Base-by-base conservation (phyloP, 2,113 vertebrate genomes). In the Mesitornis unicolor region DNA sequence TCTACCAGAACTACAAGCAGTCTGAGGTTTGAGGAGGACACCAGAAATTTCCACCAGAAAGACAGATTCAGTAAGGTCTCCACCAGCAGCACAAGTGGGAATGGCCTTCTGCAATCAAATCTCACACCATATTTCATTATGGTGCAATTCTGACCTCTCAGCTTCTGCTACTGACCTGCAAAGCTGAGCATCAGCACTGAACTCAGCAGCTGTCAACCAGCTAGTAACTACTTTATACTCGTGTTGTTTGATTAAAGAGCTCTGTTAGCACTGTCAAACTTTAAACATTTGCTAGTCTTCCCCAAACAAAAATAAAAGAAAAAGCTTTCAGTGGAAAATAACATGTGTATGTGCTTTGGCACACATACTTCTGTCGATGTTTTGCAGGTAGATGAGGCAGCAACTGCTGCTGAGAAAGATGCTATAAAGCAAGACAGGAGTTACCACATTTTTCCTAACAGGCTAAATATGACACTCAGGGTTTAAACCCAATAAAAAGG, bases 121-220 rank as follows among this genome's bases (percentile, higher is more conserved):
- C 35, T 81, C 45, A 47, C 12, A 29, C 11, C 0, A 0, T 21
- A 48, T 42, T 36, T 65, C 0, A 0, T 11, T 21, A 67, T 0
- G 5, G 19, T 79, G 31, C 45, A 64, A 79, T 48, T 60, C 56
- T 60, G 35, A 84, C 7, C 17, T 75, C 38, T 64, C n/a, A 5
- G 8, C 36, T 90, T 80, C 71, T 48, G 50, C 67, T 42, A 38
- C n/a, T 22, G 42, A 63, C 13, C 36, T 63, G 45, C 25, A 69
- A 69, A 76, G 64, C 10, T 43, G 16, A 71, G 56, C 47, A 53
- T 10, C 35, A 53, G 17, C 35, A 81, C 38, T 36, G 36, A 73
- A 73, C 35, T n/a, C 70, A 45, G 59, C 40, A 90, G 38, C 38
- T 53, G 48, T 20, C 43, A 84, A 57, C 1, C 16, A 61, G 25